These are phyloP conservation scores for Xestoiulus laeticollis DNA, from an alignment of 2,888 invertebrate species.

Conservation along the genomic window DNA sequence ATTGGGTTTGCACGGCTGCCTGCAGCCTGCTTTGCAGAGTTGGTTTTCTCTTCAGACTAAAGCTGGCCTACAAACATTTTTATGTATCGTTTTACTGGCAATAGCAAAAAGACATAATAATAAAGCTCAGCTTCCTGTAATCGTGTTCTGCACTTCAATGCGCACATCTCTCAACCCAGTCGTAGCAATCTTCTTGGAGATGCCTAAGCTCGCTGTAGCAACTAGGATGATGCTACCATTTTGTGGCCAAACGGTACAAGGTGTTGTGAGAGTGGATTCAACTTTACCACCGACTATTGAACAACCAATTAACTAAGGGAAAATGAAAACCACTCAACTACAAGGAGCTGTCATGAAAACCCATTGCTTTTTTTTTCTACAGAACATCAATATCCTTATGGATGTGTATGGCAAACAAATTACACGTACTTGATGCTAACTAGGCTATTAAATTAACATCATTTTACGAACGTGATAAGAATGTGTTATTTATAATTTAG, in stretches of 20 bases:
- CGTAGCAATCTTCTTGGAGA: neutral
- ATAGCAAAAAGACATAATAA: slow-evolving; percentile 48
- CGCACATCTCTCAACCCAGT: slow-evolving; percentile 41
- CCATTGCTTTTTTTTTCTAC: neutral
- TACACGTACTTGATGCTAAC: neutral
- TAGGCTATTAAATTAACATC: no score
- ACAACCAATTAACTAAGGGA: slow-evolving; percentile 13
- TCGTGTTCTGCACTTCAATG: slow-evolving; percentile 45
- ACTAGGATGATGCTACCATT: slow-evolving; percentile 1
- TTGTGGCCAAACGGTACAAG: slow-evolving; percentile 34
- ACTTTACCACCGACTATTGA: slow-evolving; percentile 38
- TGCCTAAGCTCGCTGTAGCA: neutral
- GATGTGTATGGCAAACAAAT: neutral
- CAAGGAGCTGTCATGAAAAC: neutral
- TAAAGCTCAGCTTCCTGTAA: slow-evolving; percentile 45
- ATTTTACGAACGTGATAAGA: no score
- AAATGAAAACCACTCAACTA: slow-evolving; percentile 45
- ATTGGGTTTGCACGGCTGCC: slow-evolving; percentile 33
- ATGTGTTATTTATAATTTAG: no score
- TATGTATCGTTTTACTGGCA: slow-evolving; percentile 45
- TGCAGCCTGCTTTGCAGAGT: neutral
- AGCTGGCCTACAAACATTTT: slow-evolving; percentile 46
- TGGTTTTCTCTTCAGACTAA: slow-evolving; percentile 10
- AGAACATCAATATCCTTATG: neutral
- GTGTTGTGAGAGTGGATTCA: slow-evolving; percentile 40